Conservation (phyloP, 2,113 vertebrate species). For the Nycticebus coucang region DNA sequence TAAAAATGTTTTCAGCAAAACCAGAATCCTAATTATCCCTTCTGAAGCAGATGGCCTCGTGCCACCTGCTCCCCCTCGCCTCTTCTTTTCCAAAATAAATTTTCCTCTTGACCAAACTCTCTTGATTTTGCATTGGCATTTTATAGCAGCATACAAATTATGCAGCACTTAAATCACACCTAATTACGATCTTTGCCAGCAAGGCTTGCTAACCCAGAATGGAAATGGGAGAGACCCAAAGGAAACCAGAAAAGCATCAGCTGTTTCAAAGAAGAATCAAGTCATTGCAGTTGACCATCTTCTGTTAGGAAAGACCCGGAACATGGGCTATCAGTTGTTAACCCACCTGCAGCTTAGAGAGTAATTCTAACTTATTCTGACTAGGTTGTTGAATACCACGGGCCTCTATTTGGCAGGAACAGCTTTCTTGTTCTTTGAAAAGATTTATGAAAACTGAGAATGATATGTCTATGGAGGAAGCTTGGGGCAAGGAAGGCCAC, state of each 20-base stretch:
- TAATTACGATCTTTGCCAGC: slow-evolving; percentile 56
- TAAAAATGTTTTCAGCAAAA: slow-evolving; percentile 62
- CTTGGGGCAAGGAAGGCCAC: background rate
- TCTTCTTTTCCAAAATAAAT: slow-evolving; percentile 63
- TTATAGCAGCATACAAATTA: slow-evolving; percentile 54
- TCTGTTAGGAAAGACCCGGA: background rate
- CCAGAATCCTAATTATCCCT: slow-evolving; percentile 68
- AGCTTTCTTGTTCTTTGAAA: background rate
- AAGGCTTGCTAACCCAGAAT: slow-evolving; percentile 26
- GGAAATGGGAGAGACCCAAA: slow-evolving; percentile 20
- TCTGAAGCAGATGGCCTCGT: slow-evolving; percentile 69
- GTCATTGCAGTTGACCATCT: background rate
- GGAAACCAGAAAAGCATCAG: background rate
- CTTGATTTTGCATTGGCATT: slow-evolving; percentile 67
- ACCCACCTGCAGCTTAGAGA: background rate
- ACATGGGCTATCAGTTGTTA: background rate
- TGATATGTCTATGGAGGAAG: background rate
- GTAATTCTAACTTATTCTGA: background rate
- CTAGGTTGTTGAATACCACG: background rate
- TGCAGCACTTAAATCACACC: slow-evolving; percentile 65
- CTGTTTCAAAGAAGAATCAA: background rate
- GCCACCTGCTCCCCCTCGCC: slow-evolving; percentile 38
- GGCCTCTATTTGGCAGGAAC: background rate
- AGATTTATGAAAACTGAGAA: background rate
- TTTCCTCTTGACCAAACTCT: slow-evolving; percentile 71